Conservation (phyloP, 2,797 vertebrate species). For the Falco biarmicus region DNA sequence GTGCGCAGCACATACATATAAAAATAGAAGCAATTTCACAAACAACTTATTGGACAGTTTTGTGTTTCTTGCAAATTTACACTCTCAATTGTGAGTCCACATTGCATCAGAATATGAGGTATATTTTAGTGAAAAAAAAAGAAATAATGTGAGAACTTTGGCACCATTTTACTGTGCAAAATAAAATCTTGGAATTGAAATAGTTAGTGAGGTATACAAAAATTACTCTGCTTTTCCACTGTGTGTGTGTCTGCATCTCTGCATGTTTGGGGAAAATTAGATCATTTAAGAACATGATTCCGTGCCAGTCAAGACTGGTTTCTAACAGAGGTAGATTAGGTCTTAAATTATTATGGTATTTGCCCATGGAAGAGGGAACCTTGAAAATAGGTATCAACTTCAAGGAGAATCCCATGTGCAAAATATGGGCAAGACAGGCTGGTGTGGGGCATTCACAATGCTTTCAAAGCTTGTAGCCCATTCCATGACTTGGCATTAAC, state of each 20-base stretch:
- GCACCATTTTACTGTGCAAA: constrained; percentile 84
- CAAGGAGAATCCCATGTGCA: background rate
- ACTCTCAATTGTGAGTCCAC: constrained; percentile 85
- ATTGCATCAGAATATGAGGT: constrained; percentile 89
- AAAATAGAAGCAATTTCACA: constrained; percentile 90
- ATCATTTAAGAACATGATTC: background rate
- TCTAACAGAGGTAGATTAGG: background rate
- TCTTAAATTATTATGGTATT: background rate
- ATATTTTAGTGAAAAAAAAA: constrained; percentile 78
- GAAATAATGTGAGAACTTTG: constrained; percentile 78
- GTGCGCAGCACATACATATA: constrained; percentile 98
- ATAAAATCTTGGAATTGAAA: constrained; percentile 79
- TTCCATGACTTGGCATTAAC: background rate
- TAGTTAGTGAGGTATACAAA: constrained; percentile 79
- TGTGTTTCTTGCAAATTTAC: constrained; percentile 85
- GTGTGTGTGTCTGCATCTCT: background rate
- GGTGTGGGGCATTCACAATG: background rate
- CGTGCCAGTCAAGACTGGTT: background rate
- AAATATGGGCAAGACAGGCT: background rate
- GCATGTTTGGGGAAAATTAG: background rate
- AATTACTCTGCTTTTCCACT: constrained; percentile 16
- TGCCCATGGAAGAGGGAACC: background rate
- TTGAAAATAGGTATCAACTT: background rate
- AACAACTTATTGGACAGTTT: constrained; percentile 85
- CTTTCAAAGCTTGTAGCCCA: background rate